Evolutionary conservation across 1,140 invertebrate genomes (phyloP).

Genomic region (Vollenhovia emeryi): DNA sequence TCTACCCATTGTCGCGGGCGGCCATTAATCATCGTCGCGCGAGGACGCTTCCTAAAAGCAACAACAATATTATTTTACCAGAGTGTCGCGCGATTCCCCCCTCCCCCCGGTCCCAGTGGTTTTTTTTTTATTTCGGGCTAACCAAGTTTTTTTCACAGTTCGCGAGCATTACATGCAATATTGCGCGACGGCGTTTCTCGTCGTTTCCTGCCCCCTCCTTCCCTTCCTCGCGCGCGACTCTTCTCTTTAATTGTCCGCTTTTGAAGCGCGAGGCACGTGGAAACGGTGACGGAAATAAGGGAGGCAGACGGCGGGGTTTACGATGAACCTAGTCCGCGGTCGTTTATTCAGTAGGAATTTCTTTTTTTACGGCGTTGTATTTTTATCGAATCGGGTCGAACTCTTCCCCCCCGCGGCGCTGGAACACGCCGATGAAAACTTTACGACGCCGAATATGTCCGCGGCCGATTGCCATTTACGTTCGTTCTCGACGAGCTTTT

Average conservation of each 20-base stretch:
- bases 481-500: constrained; percentile 15
- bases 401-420: background rate
- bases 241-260: constrained; percentile 43
- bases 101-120: too few relatives aligned
- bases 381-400: background rate
- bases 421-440: background rate
- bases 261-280: constrained; percentile 20
- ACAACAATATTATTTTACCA: constrained; percentile 70
- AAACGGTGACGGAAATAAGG: constrained; percentile 39
- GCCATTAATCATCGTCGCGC: constrained; percentile 67
- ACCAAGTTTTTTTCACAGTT: constrained; percentile 59
- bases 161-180: constrained; percentile 61
- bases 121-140: constrained; percentile 28
- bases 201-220: background rate
- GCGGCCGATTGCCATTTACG: background rate
- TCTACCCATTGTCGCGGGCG: constrained; percentile 62
- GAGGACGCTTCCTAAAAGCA: constrained; percentile 68
- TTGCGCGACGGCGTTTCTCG: constrained; percentile 43
- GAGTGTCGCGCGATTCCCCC: constrained; percentile 45
- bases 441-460: background rate
- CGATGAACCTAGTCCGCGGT: constrained; percentile 33
- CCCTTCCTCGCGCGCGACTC: background rate
- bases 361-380: background rate
- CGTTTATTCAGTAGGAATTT: constrained; percentile 7
- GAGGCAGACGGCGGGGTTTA: constrained; percentile 26